phyloP scores from a whole-genome alignment of 2,797 vertebrate genomes.

The Emys orbicularis region DNA sequence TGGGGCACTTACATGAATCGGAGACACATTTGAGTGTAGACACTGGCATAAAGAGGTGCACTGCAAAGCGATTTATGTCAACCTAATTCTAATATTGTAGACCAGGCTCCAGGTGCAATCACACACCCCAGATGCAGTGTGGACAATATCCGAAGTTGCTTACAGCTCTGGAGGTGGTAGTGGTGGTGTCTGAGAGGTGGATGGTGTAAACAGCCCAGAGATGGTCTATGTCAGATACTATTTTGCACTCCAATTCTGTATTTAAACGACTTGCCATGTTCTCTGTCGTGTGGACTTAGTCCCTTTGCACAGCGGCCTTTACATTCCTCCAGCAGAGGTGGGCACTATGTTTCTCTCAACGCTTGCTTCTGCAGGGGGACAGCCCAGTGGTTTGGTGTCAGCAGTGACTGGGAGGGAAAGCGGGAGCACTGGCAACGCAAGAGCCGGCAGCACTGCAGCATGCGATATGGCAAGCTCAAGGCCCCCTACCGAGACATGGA shows the following conservation, averaged over 20 bases:
- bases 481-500: constrained; percentile 90
- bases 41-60: background rate
- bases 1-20: background rate
- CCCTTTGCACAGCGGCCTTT: background rate
- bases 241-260: background rate
- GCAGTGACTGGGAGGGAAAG: constrained; percentile 90
- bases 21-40: background rate
- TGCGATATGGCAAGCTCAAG: constrained; percentile 89
- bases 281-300: background rate
- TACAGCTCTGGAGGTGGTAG: background rate
- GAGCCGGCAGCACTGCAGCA: constrained; percentile 89
- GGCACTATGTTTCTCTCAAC: no score
- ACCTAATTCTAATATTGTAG: background rate
- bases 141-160: background rate
- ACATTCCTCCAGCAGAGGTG: background rate
- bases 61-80: no score
- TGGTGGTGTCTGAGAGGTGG: background rate
- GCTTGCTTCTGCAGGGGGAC: constrained; percentile 82
- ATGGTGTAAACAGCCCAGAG: background rate
- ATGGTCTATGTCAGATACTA: background rate
- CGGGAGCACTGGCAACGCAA: constrained; percentile 90
- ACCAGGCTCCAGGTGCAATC: background rate
- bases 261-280: background rate
- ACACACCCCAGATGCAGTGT: background rate
- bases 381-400: constrained; percentile 95